Conservation (phyloP, 2,113 vertebrate species). For the Psilopsiagon aymara region DNA sequence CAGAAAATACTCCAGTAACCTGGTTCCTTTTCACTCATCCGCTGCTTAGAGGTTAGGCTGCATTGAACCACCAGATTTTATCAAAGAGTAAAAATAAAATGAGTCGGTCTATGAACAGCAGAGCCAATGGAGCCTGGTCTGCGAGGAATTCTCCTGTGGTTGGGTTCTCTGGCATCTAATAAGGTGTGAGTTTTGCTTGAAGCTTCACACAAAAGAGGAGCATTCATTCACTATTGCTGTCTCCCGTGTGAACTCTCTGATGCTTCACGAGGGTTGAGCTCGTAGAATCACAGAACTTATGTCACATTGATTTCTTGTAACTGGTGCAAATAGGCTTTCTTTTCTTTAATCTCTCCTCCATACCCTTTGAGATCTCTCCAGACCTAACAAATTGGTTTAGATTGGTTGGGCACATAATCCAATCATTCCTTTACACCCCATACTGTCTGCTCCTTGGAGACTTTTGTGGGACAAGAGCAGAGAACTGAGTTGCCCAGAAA, state of each 20-base stretch:
- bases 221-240: background rate
- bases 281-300: background rate
- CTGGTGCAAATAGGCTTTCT: background rate
- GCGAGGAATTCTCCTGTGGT: background rate
- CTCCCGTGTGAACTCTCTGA: background rate
- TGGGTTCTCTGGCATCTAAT: background rate
- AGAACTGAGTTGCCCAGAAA: background rate
- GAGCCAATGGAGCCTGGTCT: background rate
- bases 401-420: background rate
- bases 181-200: background rate
- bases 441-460: background rate
- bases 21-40: background rate
- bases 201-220: background rate
- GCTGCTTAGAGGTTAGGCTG: background rate
- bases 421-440: background rate
- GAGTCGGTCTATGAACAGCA: background rate
- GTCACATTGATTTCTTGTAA: background rate
- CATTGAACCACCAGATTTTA: conserved; percentile 33
- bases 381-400: background rate
- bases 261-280: background rate
- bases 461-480: background rate
- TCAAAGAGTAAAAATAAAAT: background rate
- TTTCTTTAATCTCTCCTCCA: background rate
- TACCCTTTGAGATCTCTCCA: background rate
- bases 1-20: background rate